Evolutionary conservation across 2,113 vertebrate genomes (phyloP).

Genomic region (Sporophila hypoxantha): DNA sequence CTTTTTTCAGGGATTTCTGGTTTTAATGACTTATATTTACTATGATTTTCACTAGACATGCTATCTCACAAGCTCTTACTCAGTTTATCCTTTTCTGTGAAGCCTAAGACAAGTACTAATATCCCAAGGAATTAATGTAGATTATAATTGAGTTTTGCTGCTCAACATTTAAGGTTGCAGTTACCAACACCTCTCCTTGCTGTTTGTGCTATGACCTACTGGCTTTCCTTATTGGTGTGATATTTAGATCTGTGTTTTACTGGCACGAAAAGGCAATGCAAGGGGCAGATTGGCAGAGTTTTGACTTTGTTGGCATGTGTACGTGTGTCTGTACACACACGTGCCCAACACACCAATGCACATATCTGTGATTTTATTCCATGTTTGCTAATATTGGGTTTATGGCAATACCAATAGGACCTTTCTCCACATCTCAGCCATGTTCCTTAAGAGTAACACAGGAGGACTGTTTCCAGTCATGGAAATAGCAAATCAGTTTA

Average conservation of each 20-base stretch:
- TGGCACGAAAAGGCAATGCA: not conserved
- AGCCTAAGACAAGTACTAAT: not conserved
- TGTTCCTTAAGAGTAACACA: not conserved
- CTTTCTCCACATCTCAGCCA: not conserved
- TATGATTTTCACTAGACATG: not conserved
- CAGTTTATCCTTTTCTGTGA: not conserved
- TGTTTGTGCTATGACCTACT: not conserved
- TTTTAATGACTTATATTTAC: not conserved
- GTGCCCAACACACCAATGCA: not conserved
- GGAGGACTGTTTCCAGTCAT: not conserved
- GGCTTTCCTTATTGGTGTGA: not conserved
- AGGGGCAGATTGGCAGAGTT: not conserved
- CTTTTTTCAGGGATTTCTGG: not conserved
- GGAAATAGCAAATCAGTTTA: not conserved
- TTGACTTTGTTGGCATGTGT: not conserved
- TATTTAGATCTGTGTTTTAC: not conserved
- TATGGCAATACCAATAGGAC: not conserved
- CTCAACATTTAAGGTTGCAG: not conserved
- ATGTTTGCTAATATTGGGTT: not conserved
- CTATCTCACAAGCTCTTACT: not conserved
- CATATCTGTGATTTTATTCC: not conserved
- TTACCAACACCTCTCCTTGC: not conserved
- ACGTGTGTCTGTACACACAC: accelerated
- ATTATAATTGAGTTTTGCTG: not conserved
- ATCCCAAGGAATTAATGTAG: not conserved